Percentiles rank a stretch among this genome's conserved stretches.
These are phyloP conservation scores for Lutraria lutraria DNA, from an alignment of 2,888 invertebrate species.

Conservation along the genomic window DNA sequence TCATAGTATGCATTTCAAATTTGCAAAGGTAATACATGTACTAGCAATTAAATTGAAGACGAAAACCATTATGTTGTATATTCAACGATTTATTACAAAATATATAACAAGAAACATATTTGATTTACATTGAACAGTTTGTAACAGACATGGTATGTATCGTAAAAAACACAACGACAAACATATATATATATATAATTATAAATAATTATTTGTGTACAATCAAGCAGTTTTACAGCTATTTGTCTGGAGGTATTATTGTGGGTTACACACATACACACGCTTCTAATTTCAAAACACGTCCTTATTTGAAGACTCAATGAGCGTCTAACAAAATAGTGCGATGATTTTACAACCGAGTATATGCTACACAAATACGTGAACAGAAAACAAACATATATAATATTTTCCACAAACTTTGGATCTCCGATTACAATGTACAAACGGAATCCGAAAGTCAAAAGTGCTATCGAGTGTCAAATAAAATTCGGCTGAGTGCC, in stretches of 20 bases:
- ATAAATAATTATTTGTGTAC: conserved; percentile 3
- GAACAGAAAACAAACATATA: not conserved
- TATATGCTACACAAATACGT: not conserved
- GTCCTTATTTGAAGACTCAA: not conserved
- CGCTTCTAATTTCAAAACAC: not conserved
- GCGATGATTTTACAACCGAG: not conserved
- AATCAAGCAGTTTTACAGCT: conserved; percentile 12
- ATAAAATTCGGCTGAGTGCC: not conserved
- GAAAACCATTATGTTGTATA: not conserved
- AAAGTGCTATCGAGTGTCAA: not conserved
- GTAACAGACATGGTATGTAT: conserved; percentile 14
- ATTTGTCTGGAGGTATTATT: not conserved
- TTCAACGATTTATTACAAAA: conserved; percentile 36
- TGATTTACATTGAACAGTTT: conserved; percentile 41
- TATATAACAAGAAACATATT: conserved; percentile 44
- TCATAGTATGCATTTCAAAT: too few relatives aligned
- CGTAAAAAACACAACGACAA: conserved; percentile 13
- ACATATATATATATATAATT: not conserved
- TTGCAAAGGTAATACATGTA: too few relatives aligned
- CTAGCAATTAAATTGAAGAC: not conserved
- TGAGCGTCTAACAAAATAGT: not conserved
- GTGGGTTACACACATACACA: not conserved
- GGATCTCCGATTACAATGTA: not conserved
- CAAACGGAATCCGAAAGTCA: not conserved
- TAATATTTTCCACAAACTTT: not conserved